Percentiles rank a stretch among this genome's conserved stretches.
These are phyloP conservation scores for Drosophila willistoni DNA, from an alignment of 1,140 invertebrate species.

Conservation along the genomic window DNA sequence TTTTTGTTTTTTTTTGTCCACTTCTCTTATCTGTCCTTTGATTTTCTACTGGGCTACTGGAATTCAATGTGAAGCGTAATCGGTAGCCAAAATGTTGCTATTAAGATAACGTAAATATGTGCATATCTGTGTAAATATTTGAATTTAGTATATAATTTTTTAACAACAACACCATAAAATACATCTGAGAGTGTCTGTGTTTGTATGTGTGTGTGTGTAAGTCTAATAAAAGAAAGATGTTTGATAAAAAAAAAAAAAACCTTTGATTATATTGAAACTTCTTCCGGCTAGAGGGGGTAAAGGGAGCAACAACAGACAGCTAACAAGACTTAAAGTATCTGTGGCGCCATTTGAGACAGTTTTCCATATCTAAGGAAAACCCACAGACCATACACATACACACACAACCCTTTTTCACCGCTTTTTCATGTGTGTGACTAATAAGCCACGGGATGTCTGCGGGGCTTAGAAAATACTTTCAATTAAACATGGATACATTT, in stretches of 20 bases:
- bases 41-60: slow-evolving; percentile 53
- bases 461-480: slow-evolving; percentile 61
- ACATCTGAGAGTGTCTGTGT: slow-evolving; percentile 30
- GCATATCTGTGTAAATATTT: slow-evolving; percentile 74
- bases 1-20: slow-evolving; percentile 11
- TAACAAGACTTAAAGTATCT: slow-evolving; percentile 49
- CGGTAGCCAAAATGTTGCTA: slow-evolving; percentile 72
- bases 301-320: slow-evolving; percentile 33
- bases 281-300: slow-evolving; percentile 41
- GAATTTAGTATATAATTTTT: slow-evolving; percentile 59
- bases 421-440: slow-evolving; percentile 67
- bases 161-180: slow-evolving; percentile 29
- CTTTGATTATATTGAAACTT: slow-evolving; percentile 43
- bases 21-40: slow-evolving; percentile 14
- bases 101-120: slow-evolving; percentile 65
- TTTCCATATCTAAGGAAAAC: slow-evolving; percentile 28
- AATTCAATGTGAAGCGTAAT: slow-evolving; percentile 63
- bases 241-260: slow-evolving; percentile 49
- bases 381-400: slow-evolving; percentile 11
- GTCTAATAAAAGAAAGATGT: slow-evolving; percentile 56
- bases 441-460: slow-evolving; percentile 68
- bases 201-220: slow-evolving; percentile 23
- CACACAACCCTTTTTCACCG: slow-evolving; percentile 24
- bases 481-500: slow-evolving; percentile 66
- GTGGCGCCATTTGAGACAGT: slow-evolving; percentile 51